Evolutionary conservation across 2,888 invertebrate genomes (phyloP).

Genomic region (Artemia sinica): DNA sequence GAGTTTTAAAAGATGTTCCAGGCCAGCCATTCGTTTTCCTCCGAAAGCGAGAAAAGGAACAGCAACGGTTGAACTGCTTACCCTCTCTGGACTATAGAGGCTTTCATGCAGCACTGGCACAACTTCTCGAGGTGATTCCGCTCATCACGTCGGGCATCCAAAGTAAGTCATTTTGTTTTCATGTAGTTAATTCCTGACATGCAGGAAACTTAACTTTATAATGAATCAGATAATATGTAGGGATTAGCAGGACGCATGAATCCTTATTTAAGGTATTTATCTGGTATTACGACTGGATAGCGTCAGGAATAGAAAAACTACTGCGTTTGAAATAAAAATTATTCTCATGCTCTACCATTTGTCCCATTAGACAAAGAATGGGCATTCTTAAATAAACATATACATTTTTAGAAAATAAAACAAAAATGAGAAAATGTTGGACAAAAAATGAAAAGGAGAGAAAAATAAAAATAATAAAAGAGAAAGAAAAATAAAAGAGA

Average conservation of each 20-base stretch:
- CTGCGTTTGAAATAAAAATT: no score
- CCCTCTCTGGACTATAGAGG: constrained; percentile 94
- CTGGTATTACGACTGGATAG: constrained; percentile 15
- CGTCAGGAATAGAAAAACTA: no score
- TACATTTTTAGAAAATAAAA: no score
- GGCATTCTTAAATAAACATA: no score
- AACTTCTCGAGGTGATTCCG: constrained; percentile 81
- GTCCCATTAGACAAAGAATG: no score
- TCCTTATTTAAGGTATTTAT: constrained; percentile 3
- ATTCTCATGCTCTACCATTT: no score
- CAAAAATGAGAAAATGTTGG: no score
- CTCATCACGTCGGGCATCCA: constrained; percentile 71
- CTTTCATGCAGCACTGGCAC: constrained; percentile 72
- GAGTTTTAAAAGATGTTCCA: constrained; percentile 89
- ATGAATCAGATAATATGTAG: not conserved
- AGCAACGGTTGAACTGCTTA: constrained; percentile 69
- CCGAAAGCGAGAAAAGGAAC: constrained; percentile 66
- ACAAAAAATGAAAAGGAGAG: no score
- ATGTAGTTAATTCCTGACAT: not conserved
- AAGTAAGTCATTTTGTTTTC: constrained; percentile 37
- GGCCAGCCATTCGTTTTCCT: constrained; percentile 80
- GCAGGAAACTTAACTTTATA: not conserved
- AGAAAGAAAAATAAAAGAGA: no score
- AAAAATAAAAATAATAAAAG: no score
- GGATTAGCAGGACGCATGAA: not conserved